These are phyloP conservation scores for Mesitornis unicolor DNA, from an alignment of 2,113 vertebrate species.

Conservation along the genomic window DNA sequence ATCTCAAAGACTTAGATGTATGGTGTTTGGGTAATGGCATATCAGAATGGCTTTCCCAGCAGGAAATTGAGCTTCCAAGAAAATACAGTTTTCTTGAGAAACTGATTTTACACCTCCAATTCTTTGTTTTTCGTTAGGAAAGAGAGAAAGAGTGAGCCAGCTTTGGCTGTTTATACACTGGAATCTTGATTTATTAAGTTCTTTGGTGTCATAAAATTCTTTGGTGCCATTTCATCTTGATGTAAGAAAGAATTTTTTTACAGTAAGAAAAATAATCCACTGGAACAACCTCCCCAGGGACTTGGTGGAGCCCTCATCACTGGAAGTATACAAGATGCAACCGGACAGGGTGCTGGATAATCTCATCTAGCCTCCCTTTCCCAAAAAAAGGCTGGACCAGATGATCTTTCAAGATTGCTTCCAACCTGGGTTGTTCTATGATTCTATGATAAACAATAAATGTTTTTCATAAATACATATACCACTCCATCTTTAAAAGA, in stretches of 20 bases:
- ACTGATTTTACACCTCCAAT: background rate
- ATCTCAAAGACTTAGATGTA: background rate
- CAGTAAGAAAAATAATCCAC: background rate
- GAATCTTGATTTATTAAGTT: background rate
- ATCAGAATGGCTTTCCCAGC: background rate
- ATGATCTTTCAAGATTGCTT: background rate
- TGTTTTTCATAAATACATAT: background rate
- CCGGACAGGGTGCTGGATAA: background rate
- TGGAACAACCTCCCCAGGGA: background rate
- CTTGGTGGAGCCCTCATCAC: background rate
- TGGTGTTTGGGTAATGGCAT: background rate
- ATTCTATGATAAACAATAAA: background rate
- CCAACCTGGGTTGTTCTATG: background rate
- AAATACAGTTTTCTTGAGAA: background rate
- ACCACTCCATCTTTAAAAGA: background rate
- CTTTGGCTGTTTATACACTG: background rate
- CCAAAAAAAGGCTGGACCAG: background rate
- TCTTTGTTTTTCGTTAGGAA: background rate
- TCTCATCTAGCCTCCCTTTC: background rate
- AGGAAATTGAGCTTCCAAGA: background rate
- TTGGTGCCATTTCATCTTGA: background rate
- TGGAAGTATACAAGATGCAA: background rate
- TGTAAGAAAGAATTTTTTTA: background rate
- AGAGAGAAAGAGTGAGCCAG: background rate
- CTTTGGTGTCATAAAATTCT: background rate